These are phyloP conservation scores for Pseudococcus jackbeardsleyi DNA, from an alignment of 2,888 invertebrate genomes.

Conservation along the genomic window DNA sequence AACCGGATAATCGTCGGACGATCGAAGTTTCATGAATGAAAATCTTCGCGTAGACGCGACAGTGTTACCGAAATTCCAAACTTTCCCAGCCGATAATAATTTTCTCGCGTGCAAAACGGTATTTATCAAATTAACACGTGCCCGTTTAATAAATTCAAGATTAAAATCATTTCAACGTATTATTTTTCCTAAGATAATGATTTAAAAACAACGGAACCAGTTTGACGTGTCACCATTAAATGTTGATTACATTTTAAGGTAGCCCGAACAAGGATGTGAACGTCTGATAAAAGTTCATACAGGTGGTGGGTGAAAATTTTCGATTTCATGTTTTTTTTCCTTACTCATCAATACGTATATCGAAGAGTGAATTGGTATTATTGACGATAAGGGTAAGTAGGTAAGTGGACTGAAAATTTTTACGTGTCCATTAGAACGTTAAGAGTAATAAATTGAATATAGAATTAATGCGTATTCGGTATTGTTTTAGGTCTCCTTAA, in stretches of 20 bases:
- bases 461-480: background rate
- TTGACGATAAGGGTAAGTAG: no score
- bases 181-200: slow-evolving; percentile 38
- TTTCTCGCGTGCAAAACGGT: background rate
- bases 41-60: background rate
- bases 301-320: background rate
- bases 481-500: background rate
- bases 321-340: no score
- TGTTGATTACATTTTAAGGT: slow-evolving; percentile 35
- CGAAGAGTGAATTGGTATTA: no score
- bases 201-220: slow-evolving; percentile 46
- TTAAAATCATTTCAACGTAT: slow-evolving; percentile 33
- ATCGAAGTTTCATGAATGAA: background rate
- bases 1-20: background rate
- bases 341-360: no score
- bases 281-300: slow-evolving; percentile 18
- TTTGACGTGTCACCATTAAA: slow-evolving; percentile 41
- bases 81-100: background rate
- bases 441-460: background rate
- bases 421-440: background rate
- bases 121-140: slow-evolving; percentile 27
- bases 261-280: slow-evolving; percentile 6
- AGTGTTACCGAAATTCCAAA: background rate
- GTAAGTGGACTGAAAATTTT: no score
- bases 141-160: background rate